Percentiles rank a stretch among this genome's conserved stretches.
Conservation (phyloP, 2,888 invertebrate genomes). For the Scaptomyza reducta region DNA sequence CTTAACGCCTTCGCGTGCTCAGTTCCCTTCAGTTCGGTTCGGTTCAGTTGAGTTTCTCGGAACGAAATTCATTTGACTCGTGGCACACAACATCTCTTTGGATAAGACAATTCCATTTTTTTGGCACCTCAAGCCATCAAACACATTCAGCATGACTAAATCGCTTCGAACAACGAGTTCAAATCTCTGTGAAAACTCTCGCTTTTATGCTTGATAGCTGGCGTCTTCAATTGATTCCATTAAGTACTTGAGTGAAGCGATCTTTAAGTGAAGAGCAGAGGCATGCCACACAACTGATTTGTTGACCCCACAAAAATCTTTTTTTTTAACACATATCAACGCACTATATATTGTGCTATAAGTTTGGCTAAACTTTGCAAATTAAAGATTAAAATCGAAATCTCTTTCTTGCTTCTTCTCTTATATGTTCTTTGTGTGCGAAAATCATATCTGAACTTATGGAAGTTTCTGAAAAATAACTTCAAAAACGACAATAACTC, state of each 20-base stretch:
- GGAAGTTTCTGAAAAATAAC: too few species aligned
- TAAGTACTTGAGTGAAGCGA: conserved; percentile 69
- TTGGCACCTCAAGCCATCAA: conserved; percentile 16
- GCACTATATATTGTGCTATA: neutral
- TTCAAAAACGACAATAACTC: too few species aligned
- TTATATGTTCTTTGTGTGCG: too few species aligned
- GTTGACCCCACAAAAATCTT: conserved; percentile 7
- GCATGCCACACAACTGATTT: conserved; percentile 27
- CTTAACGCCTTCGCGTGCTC: conserved; percentile 15
- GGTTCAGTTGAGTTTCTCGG: neutral
- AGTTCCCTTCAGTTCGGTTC: conserved; percentile 2
- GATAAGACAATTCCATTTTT: conserved; percentile 4
- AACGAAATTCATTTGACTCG: conserved; percentile 2
- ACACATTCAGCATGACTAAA: neutral
- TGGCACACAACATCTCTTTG: neutral
- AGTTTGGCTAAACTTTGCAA: neutral
- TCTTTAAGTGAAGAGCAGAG: conserved; percentile 35
- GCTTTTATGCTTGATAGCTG: conserved; percentile 49
- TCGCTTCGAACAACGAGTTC: conserved; percentile 28
- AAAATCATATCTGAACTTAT: too few species aligned
- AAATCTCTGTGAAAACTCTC: conserved; percentile 52
- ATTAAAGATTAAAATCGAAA: too few species aligned
- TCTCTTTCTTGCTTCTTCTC: too few species aligned
- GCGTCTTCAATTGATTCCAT: conserved; percentile 67
- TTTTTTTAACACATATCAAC: neutral